Evolutionary conservation across 2,888 invertebrate genomes (phyloP), one percentile per base, ranked within the genome.

Genomic region (Conus canariensis): DNA sequence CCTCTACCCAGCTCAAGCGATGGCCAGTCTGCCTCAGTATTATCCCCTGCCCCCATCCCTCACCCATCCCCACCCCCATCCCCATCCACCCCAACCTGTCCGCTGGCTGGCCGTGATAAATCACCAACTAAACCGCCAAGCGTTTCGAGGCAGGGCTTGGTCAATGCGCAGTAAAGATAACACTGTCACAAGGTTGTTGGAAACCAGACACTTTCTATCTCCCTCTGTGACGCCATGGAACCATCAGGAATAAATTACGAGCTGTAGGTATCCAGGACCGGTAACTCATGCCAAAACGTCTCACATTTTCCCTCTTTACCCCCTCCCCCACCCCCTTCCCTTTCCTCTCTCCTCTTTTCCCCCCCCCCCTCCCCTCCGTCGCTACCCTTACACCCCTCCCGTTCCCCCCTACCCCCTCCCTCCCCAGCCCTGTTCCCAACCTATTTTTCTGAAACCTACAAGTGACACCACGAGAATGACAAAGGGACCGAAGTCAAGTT

Each of bases 181-280:
- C 82, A 30, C 64, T 83, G 67, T 67, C 82, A 60, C 12, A 9
- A 9, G 19, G 64, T 82, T 82, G 88, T 88, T 88, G 60, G 83
- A 60, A 80, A 80, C 80, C 82, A 88, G 88, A 80, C 80, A 82
- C 88, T 64, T 88, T 88, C 56, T 82, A 70, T 87, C 74, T 87
- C 74, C 5, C 74, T n/a, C 30, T 45, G 19, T 67, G 86, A 22
- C 86, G 86, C 86, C 86, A 67, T 30, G 2, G 30, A 86, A 30
- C 87, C 87, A 74, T 74, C 87, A 87, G 22, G 87, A n/a, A 70
- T 87, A 87, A 87, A 74, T 87, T 87, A 87, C 58, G 87, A 87
- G 74, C 19, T 74, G 12, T 45, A 45, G 7, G 12, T 7, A 5
- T 22, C 70, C 70, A 22, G 22, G 19, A 2, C 30, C 64, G 2